Percentiles rank a stretch among this genome's conserved stretches.
Conservation (phyloP, 2,113 vertebrate genomes). For the Caranx ignobilis region DNA sequence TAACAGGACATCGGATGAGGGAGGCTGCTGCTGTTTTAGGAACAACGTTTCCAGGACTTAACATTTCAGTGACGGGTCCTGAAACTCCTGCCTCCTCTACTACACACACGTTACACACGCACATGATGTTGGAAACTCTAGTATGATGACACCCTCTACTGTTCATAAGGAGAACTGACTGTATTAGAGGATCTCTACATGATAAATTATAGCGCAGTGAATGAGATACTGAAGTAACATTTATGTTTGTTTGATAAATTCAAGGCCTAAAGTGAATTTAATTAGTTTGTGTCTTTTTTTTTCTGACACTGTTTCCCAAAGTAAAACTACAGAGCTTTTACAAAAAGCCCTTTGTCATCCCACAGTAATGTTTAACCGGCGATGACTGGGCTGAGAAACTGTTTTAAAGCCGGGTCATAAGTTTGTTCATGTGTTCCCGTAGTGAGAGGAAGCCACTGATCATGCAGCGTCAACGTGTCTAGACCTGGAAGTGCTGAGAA, state of each 20-base stretch:
- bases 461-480: slow-evolving; percentile 12
- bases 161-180: slow-evolving; percentile 14
- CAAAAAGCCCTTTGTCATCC: slow-evolving; percentile 43
- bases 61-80: no score
- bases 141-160: slow-evolving; percentile 59
- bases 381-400: neutral
- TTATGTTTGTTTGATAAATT: neutral
- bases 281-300: neutral
- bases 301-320: neutral
- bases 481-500: neutral
- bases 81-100: no score
- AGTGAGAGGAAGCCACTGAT: slow-evolving; percentile 29
- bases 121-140: neutral
- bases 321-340: neutral
- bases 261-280: neutral
- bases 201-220: neutral
- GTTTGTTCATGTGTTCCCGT: slow-evolving; percentile 8
- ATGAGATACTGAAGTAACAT: neutral
- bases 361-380: slow-evolving; percentile 63
- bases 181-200: neutral
- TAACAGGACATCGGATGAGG: neutral
- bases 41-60: no score
- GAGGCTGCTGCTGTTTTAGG: no score
- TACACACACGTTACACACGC: no score
- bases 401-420: slow-evolving; percentile 1